phyloP scores from a whole-genome alignment of 2,113 vertebrate genomes.

The Miniopterus natalensis region DNA sequence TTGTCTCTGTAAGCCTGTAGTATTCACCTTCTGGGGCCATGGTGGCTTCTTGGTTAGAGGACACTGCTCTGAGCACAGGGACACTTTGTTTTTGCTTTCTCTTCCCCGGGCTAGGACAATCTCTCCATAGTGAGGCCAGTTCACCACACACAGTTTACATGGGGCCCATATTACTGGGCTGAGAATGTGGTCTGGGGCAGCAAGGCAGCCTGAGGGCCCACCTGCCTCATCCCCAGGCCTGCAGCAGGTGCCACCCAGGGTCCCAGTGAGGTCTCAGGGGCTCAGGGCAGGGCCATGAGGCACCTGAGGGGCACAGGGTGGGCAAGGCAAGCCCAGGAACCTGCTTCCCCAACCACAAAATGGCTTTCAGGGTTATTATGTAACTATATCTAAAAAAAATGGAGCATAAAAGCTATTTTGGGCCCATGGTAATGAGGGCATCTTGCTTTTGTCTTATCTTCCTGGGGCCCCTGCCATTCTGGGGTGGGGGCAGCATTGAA shows the following conservation, averaged over 20 bases:
- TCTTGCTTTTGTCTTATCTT: conserved; percentile 82
- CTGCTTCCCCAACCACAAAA: conserved; percentile 34
- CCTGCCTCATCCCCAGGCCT: not conserved
- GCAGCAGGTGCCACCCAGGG: not conserved
- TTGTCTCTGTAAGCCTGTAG: not conserved
- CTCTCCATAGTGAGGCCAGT: not conserved
- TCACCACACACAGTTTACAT: not conserved
- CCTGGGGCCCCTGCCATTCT: conserved; percentile 57
- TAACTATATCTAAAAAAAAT: conserved; percentile 88
- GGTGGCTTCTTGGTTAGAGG: no score
- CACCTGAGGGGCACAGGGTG: accelerated
- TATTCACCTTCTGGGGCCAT: not conserved
- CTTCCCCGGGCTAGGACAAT: not conserved
- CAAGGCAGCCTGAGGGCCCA: not conserved
- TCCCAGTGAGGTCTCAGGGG: not conserved
- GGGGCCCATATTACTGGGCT: not conserved
- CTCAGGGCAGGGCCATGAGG: not conserved
- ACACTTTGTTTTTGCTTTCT: not conserved
- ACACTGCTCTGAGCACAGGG: no score
- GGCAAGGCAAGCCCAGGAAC: not conserved
- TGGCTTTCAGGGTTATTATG: conserved; percentile 68
- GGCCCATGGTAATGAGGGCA: conserved; percentile 86
- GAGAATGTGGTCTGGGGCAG: not conserved
- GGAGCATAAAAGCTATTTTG: conserved; percentile 88
- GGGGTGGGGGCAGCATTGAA: not conserved